Evolutionary conservation across 2,113 vertebrate species (phyloP), one percentile per base, ranked within the genome.

Genomic region (Peromyscus polionotus): DNA sequence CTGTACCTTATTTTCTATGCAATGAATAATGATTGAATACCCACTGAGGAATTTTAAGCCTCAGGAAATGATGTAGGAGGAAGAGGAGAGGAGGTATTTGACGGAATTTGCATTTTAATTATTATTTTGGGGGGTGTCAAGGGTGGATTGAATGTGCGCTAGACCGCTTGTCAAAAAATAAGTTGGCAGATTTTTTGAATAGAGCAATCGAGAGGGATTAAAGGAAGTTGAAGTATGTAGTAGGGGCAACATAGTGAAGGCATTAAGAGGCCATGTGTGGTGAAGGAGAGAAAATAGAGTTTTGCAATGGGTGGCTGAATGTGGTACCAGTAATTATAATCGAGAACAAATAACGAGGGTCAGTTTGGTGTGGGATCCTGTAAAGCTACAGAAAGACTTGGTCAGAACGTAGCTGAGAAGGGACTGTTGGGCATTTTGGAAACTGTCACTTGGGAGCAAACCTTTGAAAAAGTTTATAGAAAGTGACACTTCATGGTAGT

Each of bases 381-480:
- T 73, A 67, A 96, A 81, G 84, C 70, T 80, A 8, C 7, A 76
- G 33, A 91, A 11, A 63, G 14, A 9, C 31, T 68, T 79, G 17
- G 12, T 68, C 59, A 79, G 20, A 51, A 73, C 61, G 42, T 85
- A 65, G 91, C 73, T 90, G 54, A 92, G 28, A 76, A 16, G 31
- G 83, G 42, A 91, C 11, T 93, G 26, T 90, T 90, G 39, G 36
- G 16, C 28, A 93, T 20, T 77, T 87, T 70, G 33, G 45, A 89
- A 95, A 70, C n/a, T 42, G 8, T 84, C 54, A 77, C 87, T 77
- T 63, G 73, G 76, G 72, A 95, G 48, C 77, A 93, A 39, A 90
- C 67, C 84, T 91, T 81, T 48, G 31, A 39, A 70, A 80, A 93
- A 70, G 48, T 91, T 97, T 39, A 28, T n/a, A 88, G 93, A 86